Percentiles rank a stretch among this genome's conserved stretches.
These are phyloP conservation scores for Holacanthella duospinosa DNA, from an alignment of 2,888 invertebrate genomes.

Conservation along the genomic window DNA sequence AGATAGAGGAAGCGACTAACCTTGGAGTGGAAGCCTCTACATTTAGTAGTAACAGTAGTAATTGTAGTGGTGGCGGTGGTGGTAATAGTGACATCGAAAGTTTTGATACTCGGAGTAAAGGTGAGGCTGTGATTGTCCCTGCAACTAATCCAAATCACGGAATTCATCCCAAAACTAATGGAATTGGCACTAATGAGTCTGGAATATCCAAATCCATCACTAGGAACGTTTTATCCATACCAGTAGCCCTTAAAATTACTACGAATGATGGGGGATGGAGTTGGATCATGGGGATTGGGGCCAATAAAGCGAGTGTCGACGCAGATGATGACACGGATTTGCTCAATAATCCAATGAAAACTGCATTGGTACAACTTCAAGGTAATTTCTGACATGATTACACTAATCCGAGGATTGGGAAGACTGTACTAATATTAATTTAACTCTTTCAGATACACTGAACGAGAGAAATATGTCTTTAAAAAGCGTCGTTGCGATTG, in stretches of 20 bases:
- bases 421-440: too few relatives aligned
- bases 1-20: not conserved
- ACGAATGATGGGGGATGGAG: slow-evolving; percentile 69
- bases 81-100: slow-evolving; percentile 5
- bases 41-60: slow-evolving; percentile 11
- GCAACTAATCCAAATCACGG: slow-evolving; percentile 13
- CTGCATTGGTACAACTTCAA: slow-evolving; percentile 25
- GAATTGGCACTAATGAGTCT: not conserved
- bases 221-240: slow-evolving; percentile 43
- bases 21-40: slow-evolving; percentile 5
- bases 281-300: slow-evolving; percentile 70
- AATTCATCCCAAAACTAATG: not conserved
- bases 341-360: slow-evolving; percentile 26
- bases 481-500: slow-evolving; percentile 65
- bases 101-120: slow-evolving; percentile 2
- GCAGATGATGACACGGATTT: slow-evolving; percentile 2
- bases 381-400: slow-evolving; percentile 17
- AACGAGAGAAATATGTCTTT: slow-evolving; percentile 47
- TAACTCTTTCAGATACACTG: slow-evolving; percentile 50
- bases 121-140: slow-evolving; percentile 4
- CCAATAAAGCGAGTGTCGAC: slow-evolving; percentile 47
- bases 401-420: not conserved
- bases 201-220: slow-evolving; percentile 28
- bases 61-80: slow-evolving; percentile 11
- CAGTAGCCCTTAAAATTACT: slow-evolving; percentile 53